phyloP scores from a whole-genome alignment of 2,888 invertebrate species.

The Archaeoteleia sp. region DNA sequence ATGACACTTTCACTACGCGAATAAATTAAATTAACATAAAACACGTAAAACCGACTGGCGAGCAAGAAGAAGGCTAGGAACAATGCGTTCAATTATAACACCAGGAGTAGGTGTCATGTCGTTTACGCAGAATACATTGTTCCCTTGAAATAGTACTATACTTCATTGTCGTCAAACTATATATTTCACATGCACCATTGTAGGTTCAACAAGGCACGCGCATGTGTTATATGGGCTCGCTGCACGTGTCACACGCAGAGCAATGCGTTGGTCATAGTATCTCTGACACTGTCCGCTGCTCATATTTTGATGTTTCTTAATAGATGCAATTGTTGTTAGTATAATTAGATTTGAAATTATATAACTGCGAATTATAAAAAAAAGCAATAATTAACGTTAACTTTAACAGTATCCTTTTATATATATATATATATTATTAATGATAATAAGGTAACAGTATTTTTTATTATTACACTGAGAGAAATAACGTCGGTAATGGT shows the following conservation, averaged over 20 bases:
- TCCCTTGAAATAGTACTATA: slow-evolving; percentile 26
- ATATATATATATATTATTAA: too few relatives aligned
- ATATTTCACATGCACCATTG: slow-evolving; percentile 23
- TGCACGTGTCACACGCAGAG: slow-evolving; percentile 36
- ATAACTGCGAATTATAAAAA: too few relatives aligned
- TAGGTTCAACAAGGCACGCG: slow-evolving; percentile 36
- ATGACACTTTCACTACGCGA: too few relatives aligned
- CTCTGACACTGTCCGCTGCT: slow-evolving; percentile 12
- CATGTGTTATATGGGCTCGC: slow-evolving; percentile 21
- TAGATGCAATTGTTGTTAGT: background rate
- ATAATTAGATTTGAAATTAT: background rate
- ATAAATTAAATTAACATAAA: too few relatives aligned
- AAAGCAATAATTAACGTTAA: too few relatives aligned
- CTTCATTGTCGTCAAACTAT: slow-evolving; percentile 13
- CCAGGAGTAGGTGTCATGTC: slow-evolving; percentile 25
- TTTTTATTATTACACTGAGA: too few relatives aligned
- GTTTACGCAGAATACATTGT: slow-evolving; percentile 34
- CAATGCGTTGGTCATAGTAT: slow-evolving; percentile 34
- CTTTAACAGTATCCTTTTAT: too few relatives aligned
- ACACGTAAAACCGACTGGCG: too few relatives aligned
- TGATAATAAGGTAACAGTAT: too few relatives aligned
- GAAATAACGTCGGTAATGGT: too few relatives aligned
- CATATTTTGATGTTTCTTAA: slow-evolving; percentile 15
- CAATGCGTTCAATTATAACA: slow-evolving; percentile 25
- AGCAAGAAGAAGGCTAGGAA: too few relatives aligned